These are phyloP conservation scores for Chionis minor DNA, from an alignment of 2,113 vertebrate species.

Conservation along the genomic window DNA sequence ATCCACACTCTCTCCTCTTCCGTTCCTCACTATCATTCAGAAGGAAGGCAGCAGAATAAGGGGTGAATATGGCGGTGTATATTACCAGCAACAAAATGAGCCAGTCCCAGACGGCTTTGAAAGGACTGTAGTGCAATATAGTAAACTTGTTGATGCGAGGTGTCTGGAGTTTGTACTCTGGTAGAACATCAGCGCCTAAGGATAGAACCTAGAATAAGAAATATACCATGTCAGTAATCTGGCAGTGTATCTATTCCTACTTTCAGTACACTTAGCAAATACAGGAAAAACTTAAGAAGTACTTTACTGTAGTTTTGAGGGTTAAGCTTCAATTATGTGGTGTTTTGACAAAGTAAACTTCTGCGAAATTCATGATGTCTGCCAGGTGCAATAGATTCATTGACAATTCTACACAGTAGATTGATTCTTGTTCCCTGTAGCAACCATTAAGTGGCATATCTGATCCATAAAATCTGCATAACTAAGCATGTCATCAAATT, in stretches of 20 bases:
- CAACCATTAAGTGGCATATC: not conserved
- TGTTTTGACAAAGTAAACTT: not conserved
- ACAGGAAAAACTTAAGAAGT: not conserved
- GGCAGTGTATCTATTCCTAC: not conserved
- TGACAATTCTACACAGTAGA: not conserved
- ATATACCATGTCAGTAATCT: not conserved
- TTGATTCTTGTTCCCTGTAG: not conserved
- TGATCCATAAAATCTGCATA: not conserved
- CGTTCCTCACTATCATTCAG: conserved; percentile 95
- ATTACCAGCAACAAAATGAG: conserved; percentile 96
- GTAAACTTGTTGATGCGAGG: conserved; percentile 97
- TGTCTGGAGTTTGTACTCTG: conserved; percentile 98
- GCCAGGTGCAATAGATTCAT: not conserved
- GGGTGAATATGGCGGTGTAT: conserved; percentile 97
- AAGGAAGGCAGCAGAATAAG: conserved; percentile 97
- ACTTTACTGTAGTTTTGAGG: not conserved
- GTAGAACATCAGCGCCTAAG: conserved; percentile 94
- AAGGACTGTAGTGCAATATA: conserved; percentile 98
- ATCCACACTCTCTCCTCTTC: conserved; percentile 92
- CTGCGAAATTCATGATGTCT: not conserved
- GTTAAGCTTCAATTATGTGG: not conserved
- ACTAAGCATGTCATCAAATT: not conserved
- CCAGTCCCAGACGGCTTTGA: conserved; percentile 99
- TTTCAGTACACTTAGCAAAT: not conserved
- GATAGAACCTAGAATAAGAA: conserved; percentile 86